phyloP scores from a whole-genome alignment of 1,140 invertebrate genomes.

The Ostrea edulis region DNA sequence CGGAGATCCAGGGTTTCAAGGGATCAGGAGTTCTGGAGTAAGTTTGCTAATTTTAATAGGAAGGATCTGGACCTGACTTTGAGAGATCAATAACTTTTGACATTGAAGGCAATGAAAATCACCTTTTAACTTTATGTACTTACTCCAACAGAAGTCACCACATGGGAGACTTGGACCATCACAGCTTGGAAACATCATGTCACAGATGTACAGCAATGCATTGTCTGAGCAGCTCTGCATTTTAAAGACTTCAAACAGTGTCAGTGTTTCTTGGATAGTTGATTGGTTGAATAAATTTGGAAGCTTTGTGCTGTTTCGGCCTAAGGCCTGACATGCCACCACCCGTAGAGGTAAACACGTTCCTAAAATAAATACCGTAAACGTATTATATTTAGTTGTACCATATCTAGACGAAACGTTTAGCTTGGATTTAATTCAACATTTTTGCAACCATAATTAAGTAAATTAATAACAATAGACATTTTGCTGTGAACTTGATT shows the following conservation, averaged over 20 bases:
- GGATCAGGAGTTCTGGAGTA: too few species aligned
- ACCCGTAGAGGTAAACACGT: neutral
- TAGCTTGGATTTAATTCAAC: too few species aligned
- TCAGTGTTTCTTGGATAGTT: neutral
- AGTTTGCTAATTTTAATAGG: too few species aligned
- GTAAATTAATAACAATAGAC: too few species aligned
- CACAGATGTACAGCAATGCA: constrained; percentile 7
- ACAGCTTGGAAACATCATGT: constrained; percentile 29
- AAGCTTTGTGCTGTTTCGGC: constrained; percentile 27
- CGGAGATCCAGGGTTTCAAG: too few species aligned
- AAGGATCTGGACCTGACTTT: too few species aligned
- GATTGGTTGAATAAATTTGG: constrained; percentile 10
- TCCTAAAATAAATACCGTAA: neutral
- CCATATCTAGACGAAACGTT: too few species aligned
- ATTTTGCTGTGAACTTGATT: too few species aligned
- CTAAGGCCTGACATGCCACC: neutral
- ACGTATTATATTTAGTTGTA: too few species aligned
- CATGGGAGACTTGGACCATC: neutral
- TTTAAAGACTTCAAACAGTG: neutral
- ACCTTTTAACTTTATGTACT: neutral
- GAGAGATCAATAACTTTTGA: neutral
- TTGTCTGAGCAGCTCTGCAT: constrained; percentile 1
- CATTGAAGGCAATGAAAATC: too few species aligned
- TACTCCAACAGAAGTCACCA: constrained; percentile 16
- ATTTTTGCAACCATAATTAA: too few species aligned